Evolutionary conservation across 2,797 vertebrate species (phyloP).

Genomic region (Tenualosa thibaudeaui): DNA sequence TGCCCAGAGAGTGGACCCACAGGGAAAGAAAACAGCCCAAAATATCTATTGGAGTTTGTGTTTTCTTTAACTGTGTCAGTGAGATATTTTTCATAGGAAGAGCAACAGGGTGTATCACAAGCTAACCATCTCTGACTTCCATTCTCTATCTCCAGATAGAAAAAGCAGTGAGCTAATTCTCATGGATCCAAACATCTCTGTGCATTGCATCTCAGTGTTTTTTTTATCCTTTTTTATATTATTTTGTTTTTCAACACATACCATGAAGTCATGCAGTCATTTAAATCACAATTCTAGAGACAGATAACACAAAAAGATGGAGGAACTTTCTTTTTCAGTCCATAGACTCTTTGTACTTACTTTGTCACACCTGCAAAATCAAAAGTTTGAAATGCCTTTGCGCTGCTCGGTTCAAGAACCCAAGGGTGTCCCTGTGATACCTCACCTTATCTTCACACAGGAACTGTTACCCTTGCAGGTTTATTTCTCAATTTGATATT

Average conservation of each 20-base stretch:
- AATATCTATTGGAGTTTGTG: neutral
- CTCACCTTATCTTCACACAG: constrained; percentile 46
- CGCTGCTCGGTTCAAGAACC: constrained; percentile 38
- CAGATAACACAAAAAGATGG: neutral
- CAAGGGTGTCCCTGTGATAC: constrained; percentile 38
- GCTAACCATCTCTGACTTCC: neutral
- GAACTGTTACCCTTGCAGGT: constrained; percentile 45
- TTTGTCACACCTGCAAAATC: neutral
- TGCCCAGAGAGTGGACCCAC: too few species aligned
- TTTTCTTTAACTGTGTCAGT: neutral
- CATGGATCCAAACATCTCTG: neutral
- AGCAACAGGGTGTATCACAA: neutral
- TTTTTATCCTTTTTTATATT: neutral
- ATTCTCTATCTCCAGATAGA: neutral
- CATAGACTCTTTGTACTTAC: neutral
- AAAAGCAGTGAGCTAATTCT: neutral
- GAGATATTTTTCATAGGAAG: neutral
- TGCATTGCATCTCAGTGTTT: neutral
- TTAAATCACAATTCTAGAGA: neutral
- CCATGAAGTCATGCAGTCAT: neutral
- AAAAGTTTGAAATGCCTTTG: constrained; percentile 36
- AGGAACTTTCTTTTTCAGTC: neutral
- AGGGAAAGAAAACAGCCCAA: neutral
- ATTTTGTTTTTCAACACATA: neutral
- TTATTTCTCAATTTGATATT: constrained; percentile 53